phyloP scores from a whole-genome alignment of 1,140 invertebrate genomes.

The Theocolax elegans region DNA sequence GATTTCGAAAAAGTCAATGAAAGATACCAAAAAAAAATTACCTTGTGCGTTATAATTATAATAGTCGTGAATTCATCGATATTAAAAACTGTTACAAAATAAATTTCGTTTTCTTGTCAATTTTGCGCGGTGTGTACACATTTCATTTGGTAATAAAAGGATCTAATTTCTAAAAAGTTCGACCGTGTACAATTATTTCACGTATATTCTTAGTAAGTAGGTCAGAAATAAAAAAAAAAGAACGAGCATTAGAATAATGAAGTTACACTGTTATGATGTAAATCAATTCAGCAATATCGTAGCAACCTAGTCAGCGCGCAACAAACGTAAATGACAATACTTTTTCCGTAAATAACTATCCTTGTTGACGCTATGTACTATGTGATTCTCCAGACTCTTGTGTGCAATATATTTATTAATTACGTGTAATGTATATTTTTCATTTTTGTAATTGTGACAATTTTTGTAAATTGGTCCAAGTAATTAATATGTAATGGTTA shows the following conservation, averaged over 20 bases:
- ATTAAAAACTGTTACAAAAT: too few species aligned
- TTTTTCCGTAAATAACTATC: conserved; percentile 4
- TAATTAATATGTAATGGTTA: too few species aligned
- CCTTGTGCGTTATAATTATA: too few species aligned
- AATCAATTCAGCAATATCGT: conserved; percentile 28
- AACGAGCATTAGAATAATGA: conserved; percentile 31
- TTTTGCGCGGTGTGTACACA: neutral
- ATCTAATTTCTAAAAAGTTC: conserved; percentile 1
- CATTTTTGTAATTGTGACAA: neutral
- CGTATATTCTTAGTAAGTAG: conserved; percentile 38
- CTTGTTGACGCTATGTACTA: too few species aligned
- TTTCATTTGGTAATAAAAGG: conserved; percentile 4
- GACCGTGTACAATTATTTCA: neutral
- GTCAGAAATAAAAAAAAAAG: conserved; percentile 26
- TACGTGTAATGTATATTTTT: too few species aligned
- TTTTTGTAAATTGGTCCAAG: neutral
- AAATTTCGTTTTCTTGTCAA: too few species aligned
- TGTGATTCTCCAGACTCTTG: too few species aligned
- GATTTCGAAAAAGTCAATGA: too few species aligned
- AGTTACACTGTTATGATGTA: conserved; percentile 31
- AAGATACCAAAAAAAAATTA: too few species aligned
- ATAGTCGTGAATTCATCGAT: too few species aligned
- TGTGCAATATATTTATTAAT: too few species aligned
- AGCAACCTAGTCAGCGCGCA: neutral
- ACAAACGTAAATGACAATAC: conserved; percentile 3